Percentiles rank a stretch among this genome's conserved stretches.
Evolutionary conservation across 2,888 invertebrate species (phyloP).

Genomic region (Dynastes hyllus): DNA sequence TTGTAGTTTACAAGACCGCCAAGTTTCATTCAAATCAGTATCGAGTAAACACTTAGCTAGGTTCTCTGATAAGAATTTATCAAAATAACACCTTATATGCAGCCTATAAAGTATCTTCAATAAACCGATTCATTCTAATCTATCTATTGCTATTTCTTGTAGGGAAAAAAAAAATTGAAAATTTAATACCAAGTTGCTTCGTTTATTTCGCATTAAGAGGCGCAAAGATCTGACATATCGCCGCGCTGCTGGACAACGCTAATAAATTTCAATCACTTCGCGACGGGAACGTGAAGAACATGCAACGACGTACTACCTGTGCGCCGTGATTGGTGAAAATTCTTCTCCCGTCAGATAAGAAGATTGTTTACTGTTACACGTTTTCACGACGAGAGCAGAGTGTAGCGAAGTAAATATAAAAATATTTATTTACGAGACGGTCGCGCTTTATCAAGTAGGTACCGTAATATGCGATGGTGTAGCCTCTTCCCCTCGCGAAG

Average conservation of each 20-base stretch:
- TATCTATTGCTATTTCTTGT: no score
- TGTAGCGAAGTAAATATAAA: conserved; percentile 47
- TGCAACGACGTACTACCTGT: conserved; percentile 27
- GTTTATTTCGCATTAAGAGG: conserved; percentile 15
- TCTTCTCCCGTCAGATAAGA: conserved; percentile 46
- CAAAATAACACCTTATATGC: no score
- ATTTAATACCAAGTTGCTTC: conserved; percentile 15
- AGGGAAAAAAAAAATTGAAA: neutral
- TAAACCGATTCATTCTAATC: no score
- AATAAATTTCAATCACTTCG: conserved; percentile 43
- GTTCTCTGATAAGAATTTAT: no score
- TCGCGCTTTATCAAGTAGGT: conserved; percentile 41
- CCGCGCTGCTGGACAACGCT: neutral
- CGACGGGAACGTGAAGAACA: conserved; percentile 33
- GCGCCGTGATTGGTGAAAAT: conserved; percentile 38
- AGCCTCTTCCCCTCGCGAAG: neutral
- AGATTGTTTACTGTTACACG: conserved; percentile 50
- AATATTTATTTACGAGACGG: conserved; percentile 47
- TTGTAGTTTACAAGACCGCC: no score
- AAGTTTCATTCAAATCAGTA: no score
- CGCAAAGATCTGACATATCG: conserved; percentile 18
- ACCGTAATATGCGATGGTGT: conserved; percentile 33
- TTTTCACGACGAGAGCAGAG: conserved; percentile 29
- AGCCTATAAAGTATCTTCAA: no score
- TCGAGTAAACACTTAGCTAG: no score